Evolutionary conservation across 2,797 vertebrate species (phyloP).

Genomic region (Craterocephalus amniculus): DNA sequence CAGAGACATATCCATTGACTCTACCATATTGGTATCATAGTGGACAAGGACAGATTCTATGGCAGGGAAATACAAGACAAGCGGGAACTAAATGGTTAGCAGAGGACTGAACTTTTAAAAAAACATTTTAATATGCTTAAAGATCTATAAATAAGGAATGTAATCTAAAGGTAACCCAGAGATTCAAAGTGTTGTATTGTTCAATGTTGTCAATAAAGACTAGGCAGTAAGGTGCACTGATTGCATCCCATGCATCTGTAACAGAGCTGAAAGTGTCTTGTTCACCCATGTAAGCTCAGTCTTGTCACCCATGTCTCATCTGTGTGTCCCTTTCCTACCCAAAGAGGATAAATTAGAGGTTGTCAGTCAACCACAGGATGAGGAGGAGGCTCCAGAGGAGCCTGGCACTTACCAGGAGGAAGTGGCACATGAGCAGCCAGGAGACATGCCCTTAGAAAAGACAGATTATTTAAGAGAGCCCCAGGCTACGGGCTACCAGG

Average conservation of each 20-base stretch:
- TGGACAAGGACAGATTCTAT: background rate
- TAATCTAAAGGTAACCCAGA: background rate
- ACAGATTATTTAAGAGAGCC: constrained; percentile 77
- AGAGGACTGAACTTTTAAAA: background rate
- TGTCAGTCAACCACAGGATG: constrained; percentile 66
- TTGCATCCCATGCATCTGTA: constrained; percentile 61
- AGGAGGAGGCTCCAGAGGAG: constrained; percentile 66
- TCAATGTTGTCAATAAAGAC: background rate
- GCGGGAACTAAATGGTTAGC: background rate
- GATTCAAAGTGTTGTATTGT: background rate
- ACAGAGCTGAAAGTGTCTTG: constrained; percentile 81
- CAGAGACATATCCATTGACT: background rate
- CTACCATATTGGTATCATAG: background rate
- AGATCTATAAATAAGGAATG: background rate
- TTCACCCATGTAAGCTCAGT: constrained; percentile 58
- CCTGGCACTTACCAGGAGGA: constrained; percentile 64
- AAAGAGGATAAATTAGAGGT: constrained; percentile 86
- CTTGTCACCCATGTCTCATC: constrained; percentile 83
- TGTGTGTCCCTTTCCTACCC: constrained; percentile 58
- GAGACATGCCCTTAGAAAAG: constrained; percentile 73
- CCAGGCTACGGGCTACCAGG: constrained; percentile 75
- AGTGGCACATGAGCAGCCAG: constrained; percentile 65
- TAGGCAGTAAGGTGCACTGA: constrained; percentile 12
- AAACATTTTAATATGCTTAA: background rate
- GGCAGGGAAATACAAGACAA: background rate